Conservation (phyloP, 2,113 vertebrate species). For the Cephalopholis sonnerati region DNA sequence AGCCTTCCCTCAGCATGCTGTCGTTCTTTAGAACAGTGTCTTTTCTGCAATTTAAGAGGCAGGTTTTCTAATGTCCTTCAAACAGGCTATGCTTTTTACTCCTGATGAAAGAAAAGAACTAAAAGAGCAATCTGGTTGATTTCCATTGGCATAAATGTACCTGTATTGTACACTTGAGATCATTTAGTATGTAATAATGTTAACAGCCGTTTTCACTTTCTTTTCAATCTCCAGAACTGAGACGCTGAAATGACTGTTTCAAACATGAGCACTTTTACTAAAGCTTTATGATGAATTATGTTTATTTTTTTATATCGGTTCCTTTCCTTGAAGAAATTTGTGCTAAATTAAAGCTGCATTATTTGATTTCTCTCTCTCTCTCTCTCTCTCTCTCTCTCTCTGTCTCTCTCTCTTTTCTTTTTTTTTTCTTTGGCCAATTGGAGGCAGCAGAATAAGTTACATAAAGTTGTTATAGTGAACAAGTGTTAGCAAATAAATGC, state of each 20-base stretch:
- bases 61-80: not conserved
- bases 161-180: not conserved
- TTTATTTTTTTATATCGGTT: not conserved
- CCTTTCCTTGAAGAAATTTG: not conserved
- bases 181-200: not conserved
- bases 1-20: not conserved
- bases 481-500: not conserved
- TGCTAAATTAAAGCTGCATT: not conserved
- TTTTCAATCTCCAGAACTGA: not conserved
- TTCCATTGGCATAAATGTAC: not conserved
- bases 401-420: too few relatives aligned
- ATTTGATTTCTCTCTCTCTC: not conserved
- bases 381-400: too few relatives aligned
- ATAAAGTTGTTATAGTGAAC: not conserved
- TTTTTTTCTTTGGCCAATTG: not conserved
- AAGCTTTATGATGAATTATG: not conserved
- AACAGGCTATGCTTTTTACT: not conserved
- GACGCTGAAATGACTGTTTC: not conserved
- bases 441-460: not conserved
- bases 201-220: not conserved
- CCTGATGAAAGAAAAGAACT: not conserved
- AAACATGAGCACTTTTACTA: not conserved
- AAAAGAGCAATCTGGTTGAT: not conserved
- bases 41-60: not conserved
- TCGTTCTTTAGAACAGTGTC: not conserved